phyloP scores from a whole-genome alignment of 2,888 invertebrate genomes.

The Athalia circularis region DNA sequence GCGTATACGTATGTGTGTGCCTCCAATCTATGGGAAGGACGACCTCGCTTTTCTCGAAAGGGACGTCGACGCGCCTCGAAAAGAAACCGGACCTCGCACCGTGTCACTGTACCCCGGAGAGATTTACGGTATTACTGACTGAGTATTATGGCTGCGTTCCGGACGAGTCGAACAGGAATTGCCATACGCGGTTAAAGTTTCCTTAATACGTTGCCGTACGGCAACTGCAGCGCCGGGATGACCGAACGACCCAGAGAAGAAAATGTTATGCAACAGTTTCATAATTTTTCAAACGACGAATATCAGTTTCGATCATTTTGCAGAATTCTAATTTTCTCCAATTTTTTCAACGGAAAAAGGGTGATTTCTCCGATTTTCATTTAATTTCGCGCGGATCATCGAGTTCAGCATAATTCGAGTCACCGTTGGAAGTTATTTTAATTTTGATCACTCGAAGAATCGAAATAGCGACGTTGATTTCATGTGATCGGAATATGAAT shows the following conservation, averaged over 20 bases:
- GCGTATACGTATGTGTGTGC: neutral
- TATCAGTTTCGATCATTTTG: neutral
- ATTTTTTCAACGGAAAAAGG: too few relatives aligned
- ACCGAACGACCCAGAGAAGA: constrained; percentile 43
- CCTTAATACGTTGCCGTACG: neutral
- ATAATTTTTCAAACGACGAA: neutral
- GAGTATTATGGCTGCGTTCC: constrained; percentile 41
- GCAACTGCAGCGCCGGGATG: constrained; percentile 4
- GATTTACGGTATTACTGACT: constrained; percentile 41
- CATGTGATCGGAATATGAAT: neutral
- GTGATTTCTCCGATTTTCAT: too few relatives aligned
- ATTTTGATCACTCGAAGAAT: too few relatives aligned
- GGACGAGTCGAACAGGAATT: constrained; percentile 33
- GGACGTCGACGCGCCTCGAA: constrained; percentile 15
- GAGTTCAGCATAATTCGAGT: too few relatives aligned
- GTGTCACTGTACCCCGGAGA: constrained; percentile 44
- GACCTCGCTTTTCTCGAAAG: constrained; percentile 17
- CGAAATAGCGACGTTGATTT: too few relatives aligned
- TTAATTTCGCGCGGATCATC: too few relatives aligned
- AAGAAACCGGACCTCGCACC: constrained; percentile 45
- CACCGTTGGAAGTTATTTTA: too few relatives aligned
- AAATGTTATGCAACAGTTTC: constrained; percentile 1
- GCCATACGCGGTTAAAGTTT: constrained; percentile 32
- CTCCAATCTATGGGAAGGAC: constrained; percentile 33
- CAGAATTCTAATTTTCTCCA: too few relatives aligned